These are phyloP conservation scores for Venusia cambrica DNA, from an alignment of 2,888 invertebrate species.

Conservation along the genomic window DNA sequence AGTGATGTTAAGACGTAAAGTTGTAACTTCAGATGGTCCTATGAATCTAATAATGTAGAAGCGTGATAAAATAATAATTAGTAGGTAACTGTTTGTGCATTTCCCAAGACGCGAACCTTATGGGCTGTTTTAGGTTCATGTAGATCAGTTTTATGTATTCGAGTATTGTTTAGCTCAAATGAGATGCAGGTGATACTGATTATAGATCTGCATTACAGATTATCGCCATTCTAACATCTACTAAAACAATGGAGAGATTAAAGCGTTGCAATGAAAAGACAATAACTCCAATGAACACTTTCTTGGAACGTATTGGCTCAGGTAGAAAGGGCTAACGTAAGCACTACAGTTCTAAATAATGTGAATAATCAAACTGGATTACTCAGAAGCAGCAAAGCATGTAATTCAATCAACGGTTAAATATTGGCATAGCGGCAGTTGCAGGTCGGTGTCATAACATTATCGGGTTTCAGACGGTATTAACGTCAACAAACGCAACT, in stretches of 20 bases:
- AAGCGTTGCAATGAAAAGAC: no score
- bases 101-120: slow-evolving; percentile 8
- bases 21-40: no score
- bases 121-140: background rate
- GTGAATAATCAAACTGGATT: slow-evolving; percentile 22
- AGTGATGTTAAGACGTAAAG: no score
- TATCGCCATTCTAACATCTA: no score
- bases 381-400: slow-evolving; percentile 26
- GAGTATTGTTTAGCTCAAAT: slow-evolving; percentile 5
- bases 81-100: background rate
- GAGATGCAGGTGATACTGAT: slow-evolving; percentile 2
- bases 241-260: no score
- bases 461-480: slow-evolving; percentile 30
- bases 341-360: slow-evolving; percentile 13
- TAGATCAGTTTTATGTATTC: no score
- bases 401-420: slow-evolving; percentile 27
- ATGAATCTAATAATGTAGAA: no score
- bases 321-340: slow-evolving; percentile 1
- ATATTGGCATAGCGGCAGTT: slow-evolving; percentile 29
- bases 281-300: no score
- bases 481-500: slow-evolving; percentile 56
- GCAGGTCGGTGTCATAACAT: slow-evolving; percentile 45
- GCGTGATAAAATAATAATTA: background rate
- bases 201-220: slow-evolving; percentile 2
- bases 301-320: no score